Evolutionary conservation across 2,797 vertebrate species (phyloP).

Genomic region (Podargus strigoides): DNA sequence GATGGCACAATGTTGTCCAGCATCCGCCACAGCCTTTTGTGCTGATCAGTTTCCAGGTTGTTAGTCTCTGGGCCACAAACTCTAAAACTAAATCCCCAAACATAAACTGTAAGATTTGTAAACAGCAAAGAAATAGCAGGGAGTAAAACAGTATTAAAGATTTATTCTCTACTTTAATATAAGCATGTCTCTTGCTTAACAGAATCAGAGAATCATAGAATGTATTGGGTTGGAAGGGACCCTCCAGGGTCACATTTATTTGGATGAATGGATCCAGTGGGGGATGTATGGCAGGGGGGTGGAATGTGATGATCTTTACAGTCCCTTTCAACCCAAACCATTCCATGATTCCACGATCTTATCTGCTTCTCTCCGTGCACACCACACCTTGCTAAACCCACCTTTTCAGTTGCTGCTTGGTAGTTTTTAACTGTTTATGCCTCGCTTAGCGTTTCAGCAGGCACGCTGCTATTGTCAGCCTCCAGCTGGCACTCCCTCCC

Average conservation of each 20-base stretch:
- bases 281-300: too few relatives aligned
- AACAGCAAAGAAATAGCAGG: neutral
- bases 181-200: neutral
- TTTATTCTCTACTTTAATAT: neutral
- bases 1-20: accelerated
- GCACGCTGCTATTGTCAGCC: accelerated
- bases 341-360: too few relatives aligned
- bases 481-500: neutral
- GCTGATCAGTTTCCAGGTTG: too few relatives aligned
- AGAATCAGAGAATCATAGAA: too few relatives aligned
- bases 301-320: too few relatives aligned
- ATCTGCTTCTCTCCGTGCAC: neutral
- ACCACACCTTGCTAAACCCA: neutral
- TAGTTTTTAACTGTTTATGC: neutral
- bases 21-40: accelerated
- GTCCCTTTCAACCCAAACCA: too few relatives aligned
- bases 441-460: neutral
- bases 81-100: neutral
- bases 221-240: too few relatives aligned
- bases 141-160: neutral
- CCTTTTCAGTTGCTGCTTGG: neutral
- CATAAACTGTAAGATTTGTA: neutral
- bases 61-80: neutral
- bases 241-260: neutral
- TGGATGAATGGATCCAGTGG: too few relatives aligned